These are phyloP conservation scores for Solenopsis fugax DNA, from an alignment of 1,140 invertebrate species.

Conservation along the genomic window DNA sequence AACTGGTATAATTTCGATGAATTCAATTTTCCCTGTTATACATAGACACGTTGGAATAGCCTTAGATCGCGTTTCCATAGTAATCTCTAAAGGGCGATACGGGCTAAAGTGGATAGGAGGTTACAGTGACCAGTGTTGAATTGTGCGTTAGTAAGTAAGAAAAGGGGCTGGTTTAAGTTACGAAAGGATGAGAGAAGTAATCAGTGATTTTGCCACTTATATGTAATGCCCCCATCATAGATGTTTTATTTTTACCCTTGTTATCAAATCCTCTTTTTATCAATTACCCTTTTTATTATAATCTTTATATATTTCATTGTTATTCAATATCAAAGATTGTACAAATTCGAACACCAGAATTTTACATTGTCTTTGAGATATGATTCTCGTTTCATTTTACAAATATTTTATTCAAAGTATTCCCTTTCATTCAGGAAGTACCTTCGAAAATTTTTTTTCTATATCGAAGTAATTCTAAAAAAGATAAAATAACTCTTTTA, in stretches of 20 bases:
- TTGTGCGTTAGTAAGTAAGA: neutral
- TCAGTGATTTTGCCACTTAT: constrained; percentile 2
- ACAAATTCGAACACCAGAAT: neutral
- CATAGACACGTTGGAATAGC: constrained; percentile 13
- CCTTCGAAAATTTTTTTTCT: neutral
- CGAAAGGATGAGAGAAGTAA: neutral
- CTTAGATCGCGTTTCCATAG: constrained; percentile 43
- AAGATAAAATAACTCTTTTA: neutral
- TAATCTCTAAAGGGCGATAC: constrained; percentile 40
- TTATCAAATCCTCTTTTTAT: too few relatives aligned
- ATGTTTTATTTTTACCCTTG: neutral
- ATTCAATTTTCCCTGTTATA: constrained; percentile 42
- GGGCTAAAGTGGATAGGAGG: constrained; percentile 21
- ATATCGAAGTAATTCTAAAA: neutral
- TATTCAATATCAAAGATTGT: neutral
- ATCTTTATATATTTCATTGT: constrained; percentile 14
- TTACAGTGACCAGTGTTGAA: neutral
- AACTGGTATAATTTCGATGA: constrained; percentile 47
- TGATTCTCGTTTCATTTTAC: neutral
- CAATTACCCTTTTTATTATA: too few relatives aligned
- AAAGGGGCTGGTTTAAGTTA: neutral
- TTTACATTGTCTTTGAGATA: neutral
- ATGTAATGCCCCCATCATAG: neutral
- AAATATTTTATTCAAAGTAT: neutral
- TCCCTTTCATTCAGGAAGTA: neutral